phyloP scores from a whole-genome alignment of 2,888 invertebrate genomes.

The Petrophora chlorosata region DNA sequence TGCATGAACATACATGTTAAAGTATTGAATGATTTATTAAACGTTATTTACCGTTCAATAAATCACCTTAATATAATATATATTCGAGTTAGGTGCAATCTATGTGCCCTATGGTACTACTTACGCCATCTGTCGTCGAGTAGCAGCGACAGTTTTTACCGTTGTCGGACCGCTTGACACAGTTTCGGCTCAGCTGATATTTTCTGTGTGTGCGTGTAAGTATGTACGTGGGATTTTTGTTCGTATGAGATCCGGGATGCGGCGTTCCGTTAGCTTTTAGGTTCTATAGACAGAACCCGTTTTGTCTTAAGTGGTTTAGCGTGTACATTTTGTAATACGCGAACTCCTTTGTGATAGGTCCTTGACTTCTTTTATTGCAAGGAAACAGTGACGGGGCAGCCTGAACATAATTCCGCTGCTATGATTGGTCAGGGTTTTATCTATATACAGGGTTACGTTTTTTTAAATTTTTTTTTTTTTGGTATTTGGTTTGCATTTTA shows the following conservation, averaged over 20 bases:
- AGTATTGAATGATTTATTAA: conserved; percentile 10
- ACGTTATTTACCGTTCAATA: neutral
- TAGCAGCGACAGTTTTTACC: conserved; percentile 61
- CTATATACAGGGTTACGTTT: too few species aligned
- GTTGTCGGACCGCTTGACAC: conserved; percentile 75
- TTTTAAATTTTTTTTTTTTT: too few species aligned
- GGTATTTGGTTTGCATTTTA: too few species aligned
- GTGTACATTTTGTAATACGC: conserved; percentile 22
- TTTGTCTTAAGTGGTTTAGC: conserved; percentile 20
- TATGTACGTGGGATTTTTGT: conserved; percentile 44
- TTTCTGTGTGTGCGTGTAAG: conserved; percentile 48
- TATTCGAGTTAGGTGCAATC: too few species aligned
- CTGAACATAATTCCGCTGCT: too few species aligned
- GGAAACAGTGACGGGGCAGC: too few species aligned
- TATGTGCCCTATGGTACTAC: too few species aligned
- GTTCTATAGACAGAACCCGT: conserved; percentile 13
- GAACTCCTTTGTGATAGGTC: conserved; percentile 43
- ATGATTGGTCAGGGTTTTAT: too few species aligned
- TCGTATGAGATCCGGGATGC: conserved; percentile 68
- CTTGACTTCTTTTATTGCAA: conserved; percentile 31
- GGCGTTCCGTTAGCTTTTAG: conserved; percentile 49
- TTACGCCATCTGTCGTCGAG: conserved; percentile 69
- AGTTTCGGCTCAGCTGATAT: conserved; percentile 76
- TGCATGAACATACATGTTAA: conserved; percentile 31
- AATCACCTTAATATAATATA: too few species aligned